Conservation (phyloP, 1,140 invertebrate species). For the Penaeus vannamei region DNA sequence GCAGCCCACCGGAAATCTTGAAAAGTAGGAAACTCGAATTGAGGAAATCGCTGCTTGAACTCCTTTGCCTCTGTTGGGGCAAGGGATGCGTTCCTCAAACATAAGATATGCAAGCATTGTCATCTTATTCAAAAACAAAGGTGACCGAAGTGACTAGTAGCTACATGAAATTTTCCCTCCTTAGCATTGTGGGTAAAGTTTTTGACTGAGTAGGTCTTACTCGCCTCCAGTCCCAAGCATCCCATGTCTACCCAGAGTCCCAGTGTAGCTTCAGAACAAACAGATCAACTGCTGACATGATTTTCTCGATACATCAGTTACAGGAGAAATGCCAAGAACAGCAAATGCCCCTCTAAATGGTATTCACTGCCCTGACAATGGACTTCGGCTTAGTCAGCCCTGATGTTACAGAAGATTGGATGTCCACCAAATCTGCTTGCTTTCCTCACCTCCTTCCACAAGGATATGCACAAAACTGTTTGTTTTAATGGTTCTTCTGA, state of each 20-base stretch:
- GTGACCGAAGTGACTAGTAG: not conserved
- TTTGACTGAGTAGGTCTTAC: not conserved
- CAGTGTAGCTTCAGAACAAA: constrained; percentile 2
- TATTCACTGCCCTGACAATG: not conserved
- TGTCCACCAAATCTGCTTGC: not conserved
- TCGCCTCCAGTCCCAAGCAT: not conserved
- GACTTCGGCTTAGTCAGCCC: not conserved
- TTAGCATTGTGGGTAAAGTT: constrained; percentile 3
- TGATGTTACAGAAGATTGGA: not conserved
- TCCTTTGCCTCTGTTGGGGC: constrained; percentile 9
- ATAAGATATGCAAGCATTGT: not conserved
- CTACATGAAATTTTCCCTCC: not conserved
- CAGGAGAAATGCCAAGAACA: not conserved
- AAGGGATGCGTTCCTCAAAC: not conserved
- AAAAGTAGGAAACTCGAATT: constrained; percentile 5
- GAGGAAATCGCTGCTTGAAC: not conserved
- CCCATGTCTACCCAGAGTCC: too few species aligned
- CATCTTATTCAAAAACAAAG: constrained; percentile 6
- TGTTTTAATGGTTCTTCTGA: not conserved
- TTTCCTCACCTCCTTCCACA: not conserved
- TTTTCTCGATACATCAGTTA: constrained; percentile 1
- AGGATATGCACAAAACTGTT: not conserved
- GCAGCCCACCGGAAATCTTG: too few species aligned
- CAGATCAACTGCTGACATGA: constrained; percentile 5
- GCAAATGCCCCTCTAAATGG: not conserved